Percentiles rank a stretch among this genome's conserved stretches.
Evolutionary conservation across 2,797 vertebrate genomes (phyloP).

Genomic region (Crocodylus rhombifer): DNA sequence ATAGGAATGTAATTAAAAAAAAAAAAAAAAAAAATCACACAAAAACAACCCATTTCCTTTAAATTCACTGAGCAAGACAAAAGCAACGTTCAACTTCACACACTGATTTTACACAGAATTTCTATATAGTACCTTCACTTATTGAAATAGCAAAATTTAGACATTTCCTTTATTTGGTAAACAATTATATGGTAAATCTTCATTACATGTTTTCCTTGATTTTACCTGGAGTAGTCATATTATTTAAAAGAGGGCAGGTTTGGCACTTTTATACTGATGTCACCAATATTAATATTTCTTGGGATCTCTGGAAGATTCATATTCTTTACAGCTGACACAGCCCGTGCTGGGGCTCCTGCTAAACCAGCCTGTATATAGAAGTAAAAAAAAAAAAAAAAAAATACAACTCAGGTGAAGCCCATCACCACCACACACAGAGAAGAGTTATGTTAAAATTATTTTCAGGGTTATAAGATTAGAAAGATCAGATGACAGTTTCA

Average conservation of each 20-base stretch:
- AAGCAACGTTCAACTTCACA: constrained; percentile 81
- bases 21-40: constrained; percentile 89
- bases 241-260: constrained; percentile 99
- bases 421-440: constrained; percentile 45
- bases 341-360: constrained; percentile 97
- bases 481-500: constrained; percentile 75
- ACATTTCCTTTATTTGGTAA: constrained; percentile 88
- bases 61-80: constrained; percentile 81
- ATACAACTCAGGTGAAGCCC: constrained; percentile 74
- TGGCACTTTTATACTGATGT: constrained; percentile 99
- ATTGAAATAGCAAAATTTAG: constrained; percentile 82
- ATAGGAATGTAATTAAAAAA: constrained; percentile 90
- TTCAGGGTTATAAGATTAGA: constrained; percentile 74
- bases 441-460: constrained; percentile 66
- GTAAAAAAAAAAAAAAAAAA: constrained; percentile 78
- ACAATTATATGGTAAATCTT: constrained; percentile 88
- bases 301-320: constrained; percentile 99
- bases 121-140: constrained; percentile 88
- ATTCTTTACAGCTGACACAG: constrained; percentile 99
- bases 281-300: constrained; percentile 99
- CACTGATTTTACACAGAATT: constrained; percentile 75
- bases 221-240: constrained; percentile 86
- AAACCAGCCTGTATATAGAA: constrained; percentile 93
- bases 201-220: constrained; percentile 78
- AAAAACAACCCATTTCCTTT: constrained; percentile 76